These are phyloP conservation scores for Hyposoter didymator DNA, from an alignment of 2,888 invertebrate genomes.

Conservation along the genomic window DNA sequence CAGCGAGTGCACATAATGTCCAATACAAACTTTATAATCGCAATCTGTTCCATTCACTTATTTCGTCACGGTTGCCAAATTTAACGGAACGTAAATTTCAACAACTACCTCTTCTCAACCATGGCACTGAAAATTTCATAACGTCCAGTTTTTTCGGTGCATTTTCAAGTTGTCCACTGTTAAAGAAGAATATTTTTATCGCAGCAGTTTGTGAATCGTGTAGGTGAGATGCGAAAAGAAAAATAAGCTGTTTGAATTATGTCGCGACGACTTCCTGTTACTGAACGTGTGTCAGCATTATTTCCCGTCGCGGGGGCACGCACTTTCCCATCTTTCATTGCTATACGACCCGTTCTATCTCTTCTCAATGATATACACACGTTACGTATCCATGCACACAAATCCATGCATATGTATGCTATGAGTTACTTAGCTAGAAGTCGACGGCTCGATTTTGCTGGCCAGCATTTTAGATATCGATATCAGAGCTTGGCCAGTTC, in stretches of 20 bases:
- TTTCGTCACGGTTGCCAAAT: background rate
- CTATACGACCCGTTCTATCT: constrained; percentile 57
- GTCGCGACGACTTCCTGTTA: constrained; percentile 69
- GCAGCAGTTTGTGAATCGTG: background rate
- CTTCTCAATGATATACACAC: background rate
- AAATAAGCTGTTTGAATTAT: constrained; percentile 62
- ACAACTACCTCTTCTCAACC: background rate
- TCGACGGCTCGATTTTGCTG: constrained; percentile 46
- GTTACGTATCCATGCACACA: constrained; percentile 18
- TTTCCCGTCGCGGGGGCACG: constrained; percentile 41
- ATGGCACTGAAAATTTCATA: background rate
- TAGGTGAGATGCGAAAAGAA: background rate
- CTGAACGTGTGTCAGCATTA: constrained; percentile 57
- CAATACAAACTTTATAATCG: constrained; percentile 22
- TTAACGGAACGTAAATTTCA: background rate
- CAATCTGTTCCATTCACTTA: constrained; percentile 29
- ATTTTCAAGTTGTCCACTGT: background rate
- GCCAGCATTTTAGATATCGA: constrained; percentile 59
- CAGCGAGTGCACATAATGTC: constrained; percentile 30
- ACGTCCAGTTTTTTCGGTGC: background rate
- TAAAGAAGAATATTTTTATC: background rate
- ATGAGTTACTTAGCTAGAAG: constrained; percentile 61
- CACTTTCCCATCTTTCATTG: constrained; percentile 65
- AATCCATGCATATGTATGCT: constrained; percentile 32
- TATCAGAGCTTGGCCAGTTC: constrained; percentile 46